Evolutionary conservation across 2,888 invertebrate species (phyloP).

Genomic region (Drosophila multiciliata): DNA sequence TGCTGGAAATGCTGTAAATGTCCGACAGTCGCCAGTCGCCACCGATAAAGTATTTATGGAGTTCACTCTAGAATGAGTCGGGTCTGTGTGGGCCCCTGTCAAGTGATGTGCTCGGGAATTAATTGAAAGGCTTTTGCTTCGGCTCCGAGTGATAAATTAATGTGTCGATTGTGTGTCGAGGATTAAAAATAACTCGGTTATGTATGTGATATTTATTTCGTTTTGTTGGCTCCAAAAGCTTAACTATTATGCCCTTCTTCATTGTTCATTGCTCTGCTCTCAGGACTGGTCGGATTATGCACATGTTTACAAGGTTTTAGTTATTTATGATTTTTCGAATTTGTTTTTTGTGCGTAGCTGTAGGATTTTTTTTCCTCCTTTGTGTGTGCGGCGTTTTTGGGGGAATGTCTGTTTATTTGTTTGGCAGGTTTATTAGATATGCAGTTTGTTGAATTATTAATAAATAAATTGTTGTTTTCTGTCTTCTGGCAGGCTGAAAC

Average conservation of each 20-base stretch:
- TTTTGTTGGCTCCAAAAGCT: conserved; percentile 34
- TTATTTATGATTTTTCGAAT: conserved; percentile 70
- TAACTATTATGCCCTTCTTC: conserved; percentile 39
- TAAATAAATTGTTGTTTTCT: conserved; percentile 53
- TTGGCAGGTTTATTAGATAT: conserved; percentile 76
- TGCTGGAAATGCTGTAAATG: conserved; percentile 53
- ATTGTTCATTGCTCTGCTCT: conserved; percentile 35
- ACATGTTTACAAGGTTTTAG: conserved; percentile 77
- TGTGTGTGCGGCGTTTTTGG: neutral
- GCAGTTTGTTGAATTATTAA: conserved; percentile 75
- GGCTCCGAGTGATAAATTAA: conserved; percentile 71
- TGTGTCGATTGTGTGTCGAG: conserved; percentile 78
- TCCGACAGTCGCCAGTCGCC: conserved; percentile 58
- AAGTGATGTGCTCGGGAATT: conserved; percentile 69
- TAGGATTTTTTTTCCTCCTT: neutral
- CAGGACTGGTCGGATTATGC: conserved; percentile 64
- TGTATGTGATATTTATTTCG: conserved; percentile 58
- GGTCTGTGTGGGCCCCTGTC: conserved; percentile 1
- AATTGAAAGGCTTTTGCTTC: conserved; percentile 74
- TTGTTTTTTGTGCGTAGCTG: conserved; percentile 27
- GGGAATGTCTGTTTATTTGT: conserved; percentile 27
- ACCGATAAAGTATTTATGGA: conserved; percentile 75
- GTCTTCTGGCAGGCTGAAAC: conserved; percentile 15
- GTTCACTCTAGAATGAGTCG: conserved; percentile 21
- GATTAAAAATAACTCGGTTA: conserved; percentile 73